Evolutionary conservation across 2,113 vertebrate species (phyloP), one percentile per base, ranked within the genome.

Genomic region (Epinephelus cyanopodus): DNA sequence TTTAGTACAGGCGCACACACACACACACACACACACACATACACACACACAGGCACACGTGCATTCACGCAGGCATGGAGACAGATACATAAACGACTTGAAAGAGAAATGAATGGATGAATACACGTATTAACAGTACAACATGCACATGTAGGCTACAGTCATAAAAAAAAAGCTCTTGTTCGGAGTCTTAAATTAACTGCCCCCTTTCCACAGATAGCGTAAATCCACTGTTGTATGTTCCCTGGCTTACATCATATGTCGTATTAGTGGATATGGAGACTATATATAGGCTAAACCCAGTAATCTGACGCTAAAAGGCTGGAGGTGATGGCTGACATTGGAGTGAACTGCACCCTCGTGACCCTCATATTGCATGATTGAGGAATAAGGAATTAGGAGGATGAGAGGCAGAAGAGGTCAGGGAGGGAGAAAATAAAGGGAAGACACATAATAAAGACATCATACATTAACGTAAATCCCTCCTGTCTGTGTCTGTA

Each of bases 311-410:
- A 19, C 0, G n/a, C 45, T 66, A n/a, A 53, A 71, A 80, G 75
- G 54, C 72, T 67, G 63, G 39, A 81, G 86, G 79, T 87, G 57
- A 65, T 33, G 72, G 84, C 68, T 84, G 84, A 83, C 89, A 54
- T 54, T 74, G 78, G 60, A 77, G 76, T 72, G 82, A 90, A 87
- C 80, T 6, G 0, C 6, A 50, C 10, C 67, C 83, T 15, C 19
- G 14, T 84, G 75, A 86, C 83, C 88, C 68, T 69, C 39, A 45
- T 73, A 53, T 78, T 63, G 72, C 75, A 71, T 29, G 61, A 81
- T 17, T 45, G 60, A 79, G 67, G 58, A 86, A 77, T 86, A 78
- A 86, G 75, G 73, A 87, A 88, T 91, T 77, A 84, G 29, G 68
- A 29, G 7, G 53, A 64, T 45, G 48, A 29, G 69, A 82, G 14